phyloP scores from a whole-genome alignment of 1,140 invertebrate species.

The Centruroides sculpturatus region DNA sequence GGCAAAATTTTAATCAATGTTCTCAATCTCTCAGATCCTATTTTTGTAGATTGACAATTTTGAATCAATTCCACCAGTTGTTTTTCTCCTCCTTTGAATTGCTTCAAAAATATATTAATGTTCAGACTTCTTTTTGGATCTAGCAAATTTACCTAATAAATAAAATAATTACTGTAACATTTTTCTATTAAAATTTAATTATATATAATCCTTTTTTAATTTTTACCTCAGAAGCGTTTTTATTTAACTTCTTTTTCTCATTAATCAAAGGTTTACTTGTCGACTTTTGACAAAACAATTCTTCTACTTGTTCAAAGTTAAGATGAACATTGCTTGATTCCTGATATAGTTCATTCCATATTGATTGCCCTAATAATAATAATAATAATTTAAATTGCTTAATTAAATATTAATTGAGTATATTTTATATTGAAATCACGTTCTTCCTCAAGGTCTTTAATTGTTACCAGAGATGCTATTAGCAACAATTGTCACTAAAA shows the following conservation, averaged over 20 bases:
- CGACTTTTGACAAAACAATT: constrained; percentile 58
- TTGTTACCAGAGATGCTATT: too few species aligned
- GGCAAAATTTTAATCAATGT: constrained; percentile 85
- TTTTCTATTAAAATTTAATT: too few species aligned
- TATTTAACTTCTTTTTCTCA: not conserved
- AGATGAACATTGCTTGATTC: constrained; percentile 24
- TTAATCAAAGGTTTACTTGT: too few species aligned
- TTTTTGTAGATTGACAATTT: constrained; percentile 68
- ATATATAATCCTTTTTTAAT: constrained; percentile 1
- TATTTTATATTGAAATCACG: too few species aligned
- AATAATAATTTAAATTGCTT: too few species aligned
- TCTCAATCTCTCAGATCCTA: constrained; percentile 78
- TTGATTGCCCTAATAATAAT: not conserved
- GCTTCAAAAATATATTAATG: constrained; percentile 93
- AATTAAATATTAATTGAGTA: too few species aligned
- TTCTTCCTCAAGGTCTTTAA: too few species aligned
- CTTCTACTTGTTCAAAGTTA: constrained; percentile 84
- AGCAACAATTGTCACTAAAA: too few species aligned
- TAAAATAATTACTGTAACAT: not conserved
- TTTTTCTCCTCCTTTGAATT: constrained; percentile 54
- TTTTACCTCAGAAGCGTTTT: constrained; percentile 34
- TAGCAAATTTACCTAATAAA: constrained; percentile 52
- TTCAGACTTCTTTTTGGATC: constrained; percentile 91
- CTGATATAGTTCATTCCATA: not conserved
- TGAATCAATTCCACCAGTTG: constrained; percentile 76